Evolutionary conservation across 2,797 vertebrate genomes (phyloP).

Genomic region (Onychomys arenicola): DNA sequence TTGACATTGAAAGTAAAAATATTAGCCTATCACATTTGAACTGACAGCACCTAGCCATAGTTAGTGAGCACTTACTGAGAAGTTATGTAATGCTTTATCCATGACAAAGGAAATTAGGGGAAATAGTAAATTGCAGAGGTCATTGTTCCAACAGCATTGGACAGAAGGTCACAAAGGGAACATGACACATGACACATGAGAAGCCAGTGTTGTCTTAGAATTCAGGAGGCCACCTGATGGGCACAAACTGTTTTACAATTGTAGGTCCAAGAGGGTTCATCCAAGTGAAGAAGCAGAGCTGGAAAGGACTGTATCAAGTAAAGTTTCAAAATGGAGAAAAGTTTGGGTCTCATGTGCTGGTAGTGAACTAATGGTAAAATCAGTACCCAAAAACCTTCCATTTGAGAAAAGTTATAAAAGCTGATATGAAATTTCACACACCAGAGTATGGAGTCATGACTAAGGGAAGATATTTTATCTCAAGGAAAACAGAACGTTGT

Average conservation of each 20-base stretch:
- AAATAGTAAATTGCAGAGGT: not conserved
- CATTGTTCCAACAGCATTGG: not conserved
- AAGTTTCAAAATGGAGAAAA: not conserved
- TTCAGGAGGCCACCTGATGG: not conserved
- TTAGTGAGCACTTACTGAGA: not conserved
- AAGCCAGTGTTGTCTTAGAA: not conserved
- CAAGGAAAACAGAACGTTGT: too few species aligned
- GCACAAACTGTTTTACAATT: not conserved
- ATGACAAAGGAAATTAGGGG: not conserved
- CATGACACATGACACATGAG: not conserved
- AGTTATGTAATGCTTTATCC: not conserved
- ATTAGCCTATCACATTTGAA: not conserved
- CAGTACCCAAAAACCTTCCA: not conserved
- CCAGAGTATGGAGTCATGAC: not conserved
- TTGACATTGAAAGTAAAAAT: conserved; percentile 11
- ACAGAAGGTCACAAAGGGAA: not conserved
- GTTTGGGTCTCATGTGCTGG: not conserved
- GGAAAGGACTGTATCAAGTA: not conserved
- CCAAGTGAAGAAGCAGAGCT: not conserved
- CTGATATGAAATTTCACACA: not conserved
- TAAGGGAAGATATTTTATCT: too few species aligned
- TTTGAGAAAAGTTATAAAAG: not conserved
- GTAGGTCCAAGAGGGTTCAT: not conserved
- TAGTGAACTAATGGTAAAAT: not conserved
- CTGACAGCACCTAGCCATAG: not conserved